phyloP scores from a whole-genome alignment of 2,888 invertebrate genomes.

The Melinopterus prodromus region DNA sequence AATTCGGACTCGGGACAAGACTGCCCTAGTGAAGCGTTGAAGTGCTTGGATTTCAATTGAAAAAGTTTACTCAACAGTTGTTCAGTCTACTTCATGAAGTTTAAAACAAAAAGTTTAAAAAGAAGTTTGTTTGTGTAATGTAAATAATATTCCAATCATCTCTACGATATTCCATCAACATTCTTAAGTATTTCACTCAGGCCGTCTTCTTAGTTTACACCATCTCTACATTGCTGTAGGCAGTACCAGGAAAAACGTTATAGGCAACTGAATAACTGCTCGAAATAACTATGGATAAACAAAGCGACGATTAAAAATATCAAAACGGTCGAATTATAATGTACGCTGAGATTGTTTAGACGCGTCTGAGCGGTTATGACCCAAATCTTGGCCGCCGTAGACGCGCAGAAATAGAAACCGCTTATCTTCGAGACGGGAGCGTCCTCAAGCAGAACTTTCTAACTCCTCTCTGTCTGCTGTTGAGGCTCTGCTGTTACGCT shows the following conservation, averaged over 20 bases:
- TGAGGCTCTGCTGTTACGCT: neutral
- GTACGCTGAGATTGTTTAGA: neutral
- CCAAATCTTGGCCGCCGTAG: slow-evolving; percentile 12
- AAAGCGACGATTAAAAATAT: neutral
- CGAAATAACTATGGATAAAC: too few relatives aligned
- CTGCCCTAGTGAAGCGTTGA: neutral
- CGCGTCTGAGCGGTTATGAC: slow-evolving; percentile 7
- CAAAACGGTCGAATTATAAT: neutral
- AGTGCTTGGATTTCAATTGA: neutral
- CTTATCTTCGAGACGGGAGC: slow-evolving; percentile 14
- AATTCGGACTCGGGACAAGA: neutral
- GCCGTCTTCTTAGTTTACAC: too few relatives aligned
- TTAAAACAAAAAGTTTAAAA: too few relatives aligned
- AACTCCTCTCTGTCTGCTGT: slow-evolving; percentile 12
- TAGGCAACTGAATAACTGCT: too few relatives aligned
- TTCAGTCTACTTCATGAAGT: too few relatives aligned
- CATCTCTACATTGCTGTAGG: too few relatives aligned
- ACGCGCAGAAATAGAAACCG: slow-evolving; percentile 25
- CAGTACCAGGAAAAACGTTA: too few relatives aligned
- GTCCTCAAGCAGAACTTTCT: slow-evolving; percentile 23
- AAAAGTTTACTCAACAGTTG: neutral
- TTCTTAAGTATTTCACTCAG: too few relatives aligned
- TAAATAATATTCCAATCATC: too few relatives aligned
- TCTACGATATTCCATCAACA: too few relatives aligned
- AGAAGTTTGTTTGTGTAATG: too few relatives aligned